These are phyloP conservation scores for Phoxinus phoxinus DNA, from an alignment of 2,113 vertebrate genomes.

Conservation along the genomic window DNA sequence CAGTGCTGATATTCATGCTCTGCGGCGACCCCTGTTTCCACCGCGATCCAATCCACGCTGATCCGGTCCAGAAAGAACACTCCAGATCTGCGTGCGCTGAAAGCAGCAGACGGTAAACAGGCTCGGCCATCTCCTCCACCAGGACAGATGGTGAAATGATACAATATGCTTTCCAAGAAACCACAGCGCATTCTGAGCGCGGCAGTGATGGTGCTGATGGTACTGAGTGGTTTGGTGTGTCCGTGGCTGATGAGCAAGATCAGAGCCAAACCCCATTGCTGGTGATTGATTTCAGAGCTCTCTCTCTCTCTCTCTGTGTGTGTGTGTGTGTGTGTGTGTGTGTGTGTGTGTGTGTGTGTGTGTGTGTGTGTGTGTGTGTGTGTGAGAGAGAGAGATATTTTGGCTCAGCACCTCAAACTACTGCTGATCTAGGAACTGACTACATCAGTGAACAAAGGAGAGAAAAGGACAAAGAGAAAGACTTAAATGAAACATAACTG, in stretches of 20 bases:
- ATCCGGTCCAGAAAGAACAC: conserved; percentile 33
- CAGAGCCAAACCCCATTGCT: conserved; percentile 71
- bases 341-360: not conserved
- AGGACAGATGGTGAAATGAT: conserved; percentile 87
- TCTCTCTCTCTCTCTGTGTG: conserved; percentile 2
- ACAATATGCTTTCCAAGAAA: conserved; percentile 85
- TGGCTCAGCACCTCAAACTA: conserved; percentile 21
- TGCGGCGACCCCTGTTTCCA: not conserved
- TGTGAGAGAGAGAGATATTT: not conserved
- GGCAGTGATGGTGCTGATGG: conserved; percentile 32
- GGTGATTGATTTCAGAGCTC: conserved; percentile 74
- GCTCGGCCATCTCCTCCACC: conserved; percentile 79
- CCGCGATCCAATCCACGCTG: not conserved
- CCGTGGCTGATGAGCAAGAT: conserved; percentile 53
- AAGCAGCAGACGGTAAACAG: conserved; percentile 83
- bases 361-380: conserved; percentile 35
- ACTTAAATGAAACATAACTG: not conserved
- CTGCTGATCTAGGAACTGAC: conserved; percentile 31
- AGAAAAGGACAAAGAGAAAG: conserved; percentile 8
- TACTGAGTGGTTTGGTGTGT: conserved; percentile 52
- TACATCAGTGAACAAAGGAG: conserved; percentile 13
- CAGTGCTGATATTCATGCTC: not conserved
- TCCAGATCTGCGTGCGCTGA: conserved; percentile 64
- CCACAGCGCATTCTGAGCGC: conserved; percentile 68
- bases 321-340: conserved; percentile 31